Evolutionary conservation across 2,888 invertebrate species (phyloP), one percentile per base, ranked within the genome.

Genomic region (Calliopum simillimum): DNA sequence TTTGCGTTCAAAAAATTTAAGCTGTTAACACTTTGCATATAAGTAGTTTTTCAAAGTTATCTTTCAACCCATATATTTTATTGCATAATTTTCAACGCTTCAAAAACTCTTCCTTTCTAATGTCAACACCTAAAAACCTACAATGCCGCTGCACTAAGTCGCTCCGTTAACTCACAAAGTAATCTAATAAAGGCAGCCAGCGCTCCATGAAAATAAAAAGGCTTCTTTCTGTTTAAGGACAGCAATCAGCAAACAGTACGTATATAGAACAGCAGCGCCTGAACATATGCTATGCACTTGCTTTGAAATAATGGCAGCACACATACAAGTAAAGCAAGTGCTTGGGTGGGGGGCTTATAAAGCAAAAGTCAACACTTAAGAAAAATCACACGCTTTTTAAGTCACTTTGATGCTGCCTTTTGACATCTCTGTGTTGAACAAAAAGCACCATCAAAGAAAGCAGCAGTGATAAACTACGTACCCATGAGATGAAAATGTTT

Each of bases 291-390:
- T 6, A 33, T 33, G 33, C 33, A 33, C 33, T 33, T 33, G 33
- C 33, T 33, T 33, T 33, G 33, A 33, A 33, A 33, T 33, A 33
- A 33, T 53, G 53, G 21, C 53, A 53, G 2, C 53, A 53, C 21
- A 53, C n/a, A n/a, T n/a, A n/a, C n/a, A n/a, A n/a, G n/a, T 53
- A 64, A 64, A 53, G 64, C 64, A 64, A 64, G 53, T 64, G 64
- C 41, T 33, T 33, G 33, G n/a, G n/a, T n/a, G n/a, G n/a, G n/a
- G n/a, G n/a, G 33, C 33, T 33, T 3, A 33, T 33, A 33, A n/a
- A 33, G 33, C 33, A 5, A 33, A 33, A 41, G 53, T 51, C 43
- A 25, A 64, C 43, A 64, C 64, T 64, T 13, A 5, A 51, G 41
- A 51, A 23, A 33, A 64, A 64, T 64, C 64, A 64, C 43, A 64